Base-by-base conservation (phyloP, 35 echinoderm and acorn worm genomes). In the Chiridota heheva region DNA sequence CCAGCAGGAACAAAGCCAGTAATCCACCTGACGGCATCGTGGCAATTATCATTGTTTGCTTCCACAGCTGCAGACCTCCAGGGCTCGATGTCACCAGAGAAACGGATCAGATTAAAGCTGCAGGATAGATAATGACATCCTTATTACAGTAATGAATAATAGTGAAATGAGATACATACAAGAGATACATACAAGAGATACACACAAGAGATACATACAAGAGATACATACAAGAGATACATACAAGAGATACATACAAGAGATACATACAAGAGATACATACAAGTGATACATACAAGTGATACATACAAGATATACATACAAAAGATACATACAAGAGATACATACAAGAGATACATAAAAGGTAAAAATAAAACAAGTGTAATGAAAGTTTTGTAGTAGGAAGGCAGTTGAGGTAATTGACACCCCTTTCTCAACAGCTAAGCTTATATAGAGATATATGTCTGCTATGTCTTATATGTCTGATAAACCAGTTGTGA, bases 91-190 rank as follows among this genome's bases (percentile, higher is more conserved):
- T 98, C 89, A 36, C 84, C 95, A 66, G 95, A 98, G 84, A 98
- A 98, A 30, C 95, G 89, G 63, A 98, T 88, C 57, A 98, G 57
- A 76, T 98, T 98, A 67, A 98, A 98, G 46, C 93, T 97, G 51
- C 6, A 32, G 60, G 29, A 75, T 27, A 69, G 46, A 61, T 4
- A 49, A 69, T 47, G 64, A 47, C 10, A 42, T n/a, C 22, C 47
- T 53, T 10, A 4, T n/a, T 60, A 26, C 3, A 3, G 3, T 60
- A 30, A 4, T 60, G 32, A 5, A 60, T 4, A 26, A 5, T 6
- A 8, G n/a, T 51, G 8, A 12, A 51, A 51, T n/a, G n/a, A 51
- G 55, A 8, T 65, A 15, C 10, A 65, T 15, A 65, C 30, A 65
- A 8, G 10, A 18, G 8, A 65, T 10, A 65, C 10, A 65, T 8